These are phyloP conservation scores for Altica lythri DNA, from an alignment of 2,888 invertebrate genomes.

Conservation along the genomic window DNA sequence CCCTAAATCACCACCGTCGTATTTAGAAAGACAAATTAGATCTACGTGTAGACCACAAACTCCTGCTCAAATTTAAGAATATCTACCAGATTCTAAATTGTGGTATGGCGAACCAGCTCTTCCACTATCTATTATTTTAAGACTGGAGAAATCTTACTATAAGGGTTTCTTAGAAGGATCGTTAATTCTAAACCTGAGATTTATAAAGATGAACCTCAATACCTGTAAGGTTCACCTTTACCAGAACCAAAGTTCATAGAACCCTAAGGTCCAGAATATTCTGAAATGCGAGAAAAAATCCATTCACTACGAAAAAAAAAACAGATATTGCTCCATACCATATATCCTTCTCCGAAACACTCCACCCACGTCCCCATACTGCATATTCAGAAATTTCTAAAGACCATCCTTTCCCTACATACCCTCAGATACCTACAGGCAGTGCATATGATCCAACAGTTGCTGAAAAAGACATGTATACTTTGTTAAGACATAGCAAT, in stretches of 20 bases:
- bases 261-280: background rate
- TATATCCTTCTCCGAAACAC: no score
- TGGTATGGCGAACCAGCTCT: background rate
- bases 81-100: background rate
- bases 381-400: background rate
- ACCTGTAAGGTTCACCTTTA: background rate
- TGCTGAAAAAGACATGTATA: constrained; percentile 8
- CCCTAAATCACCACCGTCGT: background rate
- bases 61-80: background rate
- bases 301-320: background rate
- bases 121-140: background rate
- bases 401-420: background rate
- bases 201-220: background rate
- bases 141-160: constrained; percentile 6
- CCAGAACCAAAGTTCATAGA: background rate
- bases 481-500: background rate
- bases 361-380: no score
- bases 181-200: background rate
- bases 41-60: background rate
- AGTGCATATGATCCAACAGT: constrained; percentile 4
- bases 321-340: no score
- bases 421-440: background rate
- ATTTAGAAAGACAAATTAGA: background rate
- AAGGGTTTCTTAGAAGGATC: constrained; percentile 4
- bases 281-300: background rate